Base-by-base conservation (phyloP, 53 echinoderm and acorn worm genomes). In the Patiria pectinifera region DNA sequence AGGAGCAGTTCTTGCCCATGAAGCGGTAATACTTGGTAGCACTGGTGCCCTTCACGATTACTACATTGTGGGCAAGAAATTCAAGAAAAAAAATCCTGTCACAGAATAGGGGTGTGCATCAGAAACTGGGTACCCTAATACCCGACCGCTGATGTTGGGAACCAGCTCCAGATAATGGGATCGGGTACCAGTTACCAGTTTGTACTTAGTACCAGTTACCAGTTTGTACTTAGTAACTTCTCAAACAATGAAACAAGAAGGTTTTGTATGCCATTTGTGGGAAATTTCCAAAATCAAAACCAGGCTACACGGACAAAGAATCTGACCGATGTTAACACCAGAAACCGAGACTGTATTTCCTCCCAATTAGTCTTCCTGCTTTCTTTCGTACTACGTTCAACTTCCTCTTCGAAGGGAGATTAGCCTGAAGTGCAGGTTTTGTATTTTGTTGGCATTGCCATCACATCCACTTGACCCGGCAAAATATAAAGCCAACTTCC, bases 1-100 rank as follows among this genome's bases (percentile, higher is more conserved):
- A 98, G 47, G 94, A 93, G 59, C 98, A 93, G 59, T 92, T 85
- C 92, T 98, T 98, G 60, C 98, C 98, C 83, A 98, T 91, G 87
- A 98, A 98, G 82, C 98, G 91, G 94, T 98, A 98, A 93, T 98
- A 97, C 93, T 98, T 98, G 85, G 95, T 98, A 90, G 96, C 93
- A 62, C 98, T 98, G 83, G 95, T 97, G 8, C 98, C 98, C 86
- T 98, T 98, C 62, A 97, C 94, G 62, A 98, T 98, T 87, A 98
- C 98, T 98, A 91, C 21, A 79, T 9, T 35, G 35, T 35, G 35
- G 35, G 35, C 11, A 26, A 19, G 16, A 70, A 21, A 74, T 9
- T n/a, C 4, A 24, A 9, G 74, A 74, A n/a, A 74, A 16, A 74
- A 23, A 23, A 74, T 4, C 19, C 24, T 53, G 5, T 53, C 6